Evolutionary conservation across 2,888 invertebrate genomes (phyloP), one percentile per base, ranked within the genome.

Genomic region (Yponomeuta malinellus): DNA sequence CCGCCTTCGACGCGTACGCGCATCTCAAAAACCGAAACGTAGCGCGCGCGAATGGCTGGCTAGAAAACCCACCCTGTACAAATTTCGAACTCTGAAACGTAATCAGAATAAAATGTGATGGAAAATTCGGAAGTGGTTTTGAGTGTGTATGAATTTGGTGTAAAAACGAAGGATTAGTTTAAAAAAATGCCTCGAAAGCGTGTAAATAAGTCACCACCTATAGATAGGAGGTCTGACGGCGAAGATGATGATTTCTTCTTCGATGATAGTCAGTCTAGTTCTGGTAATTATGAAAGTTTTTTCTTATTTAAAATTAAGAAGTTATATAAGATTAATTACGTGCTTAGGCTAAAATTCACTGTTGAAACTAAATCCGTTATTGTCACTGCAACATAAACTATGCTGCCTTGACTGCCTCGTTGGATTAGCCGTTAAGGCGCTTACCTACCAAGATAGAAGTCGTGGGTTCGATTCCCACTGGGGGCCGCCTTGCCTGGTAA

Each of bases 241-340:
- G 80, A 75, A 8, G 90, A 90, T 10, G 91, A 91, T 73, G 91
- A 91, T 76, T 90, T 90, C 74, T 87, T 89, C 73, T 90, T 90
- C 72, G 92, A 92, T 70, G 92, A 92, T 74, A 86, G 86, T 66
- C 88, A 89, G 71, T 90, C 91, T 10, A 88, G 83, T 76, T 91
- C 91, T 78, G 90, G 91, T 90, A 75, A 71, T 6, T 43, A 8
- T 8, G 1, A 1, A 8, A 43, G 43, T 43, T 43, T 37, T 37
- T 37, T 43, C 6, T 43, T 43, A 8, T 43, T 8, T 43, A 8
- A 43, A 5, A 8, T 43, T 43, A 8, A 4, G 5, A 37, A 37
- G 37, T 37, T 37, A 5, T 5, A 5, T 2, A 2, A 37, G 5
- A 37, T 37, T 37, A 37, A 37, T 37, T 37, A 37, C 37, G 37